Evolutionary conservation across 2,113 vertebrate species (phyloP), one percentile per base, ranked within the genome.

Genomic region (Maccullochella peelii): DNA sequence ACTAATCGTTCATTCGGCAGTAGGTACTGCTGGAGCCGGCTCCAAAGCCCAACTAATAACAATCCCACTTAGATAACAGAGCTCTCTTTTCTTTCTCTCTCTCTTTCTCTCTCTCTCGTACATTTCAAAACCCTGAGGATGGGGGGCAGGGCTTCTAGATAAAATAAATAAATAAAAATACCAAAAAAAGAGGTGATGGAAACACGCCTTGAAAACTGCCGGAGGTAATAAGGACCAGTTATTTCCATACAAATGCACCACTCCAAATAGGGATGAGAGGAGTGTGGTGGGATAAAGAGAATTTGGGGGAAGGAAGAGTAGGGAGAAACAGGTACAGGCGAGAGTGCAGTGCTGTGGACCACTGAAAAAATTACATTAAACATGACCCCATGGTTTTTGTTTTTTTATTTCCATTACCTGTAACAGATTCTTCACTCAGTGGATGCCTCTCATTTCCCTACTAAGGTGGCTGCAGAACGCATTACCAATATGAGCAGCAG

Each of bases 221-320:
- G 2, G 63, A 91, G 92, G 93, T 90, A 88, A 89, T 90, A 88
- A 25, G 67, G 84, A 78, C 73, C 72, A 67, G 88, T 92, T 92
- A 94, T 94, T 95, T 94, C 91, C 94, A 94, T 94, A 93, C 85
- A 93, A 93, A 93, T 92, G 77, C 82, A 80, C 67, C 86, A 85
- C 87, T 94, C 84, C 81, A 88, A 93, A 82, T 61, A 69, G 49
- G 85, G 85, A 86, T 89, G 86, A 90, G 85, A 88, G 87, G 70
- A 82, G 79, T 69, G 87, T 76, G 85, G 81, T 72, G 52, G 77
- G 89, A 81, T 88, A 85, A 79, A 63, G 79, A 80, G 52, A 88
- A 82, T 81, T 90, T 83, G 61, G 80, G 86, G 69, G 77, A 82
- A 25, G 79, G 79, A 58, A 79, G 82, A 75, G 58, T 18, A 54